A percentile compares a stretch with the other conserved stretches of the same genome.
Conservation (phyloP, 2,797 vertebrate species). For the Mus caroli region DNA sequence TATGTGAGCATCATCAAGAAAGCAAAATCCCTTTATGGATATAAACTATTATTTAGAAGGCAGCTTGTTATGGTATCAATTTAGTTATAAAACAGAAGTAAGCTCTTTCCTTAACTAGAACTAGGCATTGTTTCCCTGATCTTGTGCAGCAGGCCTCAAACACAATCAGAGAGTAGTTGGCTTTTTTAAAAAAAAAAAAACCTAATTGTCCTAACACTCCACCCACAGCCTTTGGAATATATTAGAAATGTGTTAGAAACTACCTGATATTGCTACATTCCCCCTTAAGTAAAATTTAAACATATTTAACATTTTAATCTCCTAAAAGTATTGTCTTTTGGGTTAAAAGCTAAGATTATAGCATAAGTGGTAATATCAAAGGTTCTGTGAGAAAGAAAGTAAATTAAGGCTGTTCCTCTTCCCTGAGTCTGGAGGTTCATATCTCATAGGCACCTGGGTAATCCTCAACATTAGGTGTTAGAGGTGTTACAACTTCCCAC, state of each 20-base stretch:
- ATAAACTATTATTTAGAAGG: not conserved
- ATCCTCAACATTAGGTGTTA: not conserved
- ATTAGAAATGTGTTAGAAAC: not conserved
- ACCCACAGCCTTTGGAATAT: not conserved
- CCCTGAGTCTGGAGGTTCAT: not conserved
- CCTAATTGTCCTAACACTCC: not conserved
- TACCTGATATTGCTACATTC: not conserved
- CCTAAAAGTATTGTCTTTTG: conserved; percentile 7
- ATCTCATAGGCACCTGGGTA: not conserved
- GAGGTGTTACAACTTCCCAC: not conserved
- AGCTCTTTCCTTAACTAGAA: not conserved
- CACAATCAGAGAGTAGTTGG: not conserved
- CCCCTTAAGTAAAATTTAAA: conserved; percentile 39
- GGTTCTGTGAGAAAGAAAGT: not conserved
- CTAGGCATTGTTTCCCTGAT: not conserved
- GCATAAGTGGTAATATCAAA: not conserved
- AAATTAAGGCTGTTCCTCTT: not conserved
- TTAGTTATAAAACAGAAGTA: not conserved
- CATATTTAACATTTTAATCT: conserved; percentile 21
- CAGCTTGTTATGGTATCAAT: not conserved
- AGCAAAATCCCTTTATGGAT: not conserved
- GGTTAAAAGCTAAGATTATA: conserved; percentile 17
- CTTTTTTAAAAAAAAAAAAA: not conserved
- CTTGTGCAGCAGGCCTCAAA: not conserved
- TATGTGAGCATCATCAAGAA: not conserved